phyloP scores from a whole-genome alignment of 1,140 invertebrate species.

The Chironomus tepperi region DNA sequence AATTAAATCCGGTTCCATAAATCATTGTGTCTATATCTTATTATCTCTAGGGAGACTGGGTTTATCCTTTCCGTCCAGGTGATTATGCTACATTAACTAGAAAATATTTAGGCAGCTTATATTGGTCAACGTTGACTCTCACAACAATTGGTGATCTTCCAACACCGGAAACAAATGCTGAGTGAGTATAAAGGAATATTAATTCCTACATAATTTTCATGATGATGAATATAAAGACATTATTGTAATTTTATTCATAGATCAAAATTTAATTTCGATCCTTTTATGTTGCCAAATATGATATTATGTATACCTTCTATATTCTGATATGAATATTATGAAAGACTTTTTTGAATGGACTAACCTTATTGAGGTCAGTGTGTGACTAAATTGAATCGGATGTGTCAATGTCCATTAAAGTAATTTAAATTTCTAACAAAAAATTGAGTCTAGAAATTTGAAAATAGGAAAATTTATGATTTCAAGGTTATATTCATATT shows the following conservation, averaged over 20 bases:
- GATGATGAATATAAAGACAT: neutral
- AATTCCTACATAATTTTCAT: slow-evolving; percentile 26
- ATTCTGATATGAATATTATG: no score
- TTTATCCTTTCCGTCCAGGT: slow-evolving; percentile 78
- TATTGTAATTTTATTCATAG: slow-evolving; percentile 11
- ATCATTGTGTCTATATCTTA: slow-evolving; percentile 5
- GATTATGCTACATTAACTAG: slow-evolving; percentile 78
- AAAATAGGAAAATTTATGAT: no score
- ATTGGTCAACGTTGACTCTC: slow-evolving; percentile 94
- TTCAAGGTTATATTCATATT: no score
- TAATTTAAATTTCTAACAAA: no score
- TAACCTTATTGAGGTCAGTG: no score
- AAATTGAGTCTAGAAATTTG: no score
- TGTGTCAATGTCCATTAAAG: no score
- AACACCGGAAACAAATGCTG: slow-evolving; percentile 86
- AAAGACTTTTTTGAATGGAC: no score
- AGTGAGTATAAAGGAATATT: slow-evolving; percentile 62
- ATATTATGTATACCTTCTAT: neutral
- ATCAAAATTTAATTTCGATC: slow-evolving; percentile 26
- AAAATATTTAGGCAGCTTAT: slow-evolving; percentile 89
- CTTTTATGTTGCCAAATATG: no score
- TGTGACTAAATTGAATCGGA: no score
- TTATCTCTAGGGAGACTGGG: slow-evolving; percentile 69
- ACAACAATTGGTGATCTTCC: slow-evolving; percentile 93
- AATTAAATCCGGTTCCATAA: no score